Percentiles rank a stretch among this genome's conserved stretches.
Evolutionary conservation across 2,888 invertebrate genomes (phyloP).

Genomic region (Amaurobius ferox): DNA sequence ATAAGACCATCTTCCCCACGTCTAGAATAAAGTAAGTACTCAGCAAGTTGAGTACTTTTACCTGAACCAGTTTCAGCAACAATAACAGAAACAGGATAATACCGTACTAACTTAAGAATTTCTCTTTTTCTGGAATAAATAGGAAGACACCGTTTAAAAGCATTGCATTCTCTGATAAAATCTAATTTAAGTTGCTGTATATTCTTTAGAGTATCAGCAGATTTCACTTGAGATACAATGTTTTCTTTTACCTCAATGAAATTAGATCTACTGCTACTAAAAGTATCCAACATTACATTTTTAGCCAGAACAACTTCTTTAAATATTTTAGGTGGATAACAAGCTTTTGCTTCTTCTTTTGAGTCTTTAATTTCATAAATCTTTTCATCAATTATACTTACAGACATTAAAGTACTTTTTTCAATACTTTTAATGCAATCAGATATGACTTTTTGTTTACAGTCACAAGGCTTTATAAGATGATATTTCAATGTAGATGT

Average conservation of each 20-base stretch:
- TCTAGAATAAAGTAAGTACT: slow-evolving; percentile 77
- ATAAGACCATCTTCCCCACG: slow-evolving; percentile 75
- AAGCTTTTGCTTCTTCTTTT: neutral
- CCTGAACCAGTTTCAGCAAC: slow-evolving; percentile 78
- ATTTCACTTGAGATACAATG: neutral
- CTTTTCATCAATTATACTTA: slow-evolving; percentile 13
- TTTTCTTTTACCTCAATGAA: slow-evolving; percentile 7
- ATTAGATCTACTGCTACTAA: slow-evolving; percentile 26
- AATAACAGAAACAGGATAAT: slow-evolving; percentile 76
- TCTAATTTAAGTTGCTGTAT: slow-evolving; percentile 35
- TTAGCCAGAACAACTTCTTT: neutral
- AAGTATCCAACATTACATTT: slow-evolving; percentile 13
- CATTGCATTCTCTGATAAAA: slow-evolving; percentile 54
- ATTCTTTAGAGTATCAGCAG: neutral
- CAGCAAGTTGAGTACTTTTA: slow-evolving; percentile 78
- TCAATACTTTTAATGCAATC: slow-evolving; percentile 28
- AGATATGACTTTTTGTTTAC: slow-evolving; percentile 12
- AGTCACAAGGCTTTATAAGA: slow-evolving; percentile 23
- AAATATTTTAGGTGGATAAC: neutral
- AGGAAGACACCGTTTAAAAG: slow-evolving; percentile 50
- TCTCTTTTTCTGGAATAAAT: slow-evolving; percentile 63
- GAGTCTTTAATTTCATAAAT: slow-evolving; percentile 9
- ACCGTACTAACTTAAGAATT: slow-evolving; percentile 26
- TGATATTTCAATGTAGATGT: slow-evolving; percentile 5
- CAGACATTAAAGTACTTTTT: slow-evolving; percentile 13